Evolutionary conservation across 2,113 vertebrate species (phyloP).

Genomic region (Xenopus tropicalis): DNA sequence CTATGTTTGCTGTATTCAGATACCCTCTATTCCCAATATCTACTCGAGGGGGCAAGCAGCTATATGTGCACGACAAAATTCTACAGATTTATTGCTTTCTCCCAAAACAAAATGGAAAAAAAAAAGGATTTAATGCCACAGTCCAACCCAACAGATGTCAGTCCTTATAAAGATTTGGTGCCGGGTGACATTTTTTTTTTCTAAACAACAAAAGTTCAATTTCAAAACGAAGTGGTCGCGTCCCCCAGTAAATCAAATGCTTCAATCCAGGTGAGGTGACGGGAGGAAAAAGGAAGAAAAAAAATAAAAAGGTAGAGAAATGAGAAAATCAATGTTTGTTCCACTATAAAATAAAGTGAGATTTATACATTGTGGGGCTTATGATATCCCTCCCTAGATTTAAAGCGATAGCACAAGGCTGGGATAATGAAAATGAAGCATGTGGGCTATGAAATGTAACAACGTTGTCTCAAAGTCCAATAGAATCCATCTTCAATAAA

Average conservation of each 20-base stretch:
- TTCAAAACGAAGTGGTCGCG: slow-evolving; percentile 45
- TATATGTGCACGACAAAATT: too few relatives aligned
- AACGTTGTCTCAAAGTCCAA: slow-evolving; percentile 7
- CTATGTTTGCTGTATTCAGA: too few relatives aligned
- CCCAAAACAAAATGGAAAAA: too few relatives aligned
- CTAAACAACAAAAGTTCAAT: slow-evolving; percentile 23
- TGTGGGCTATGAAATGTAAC: neutral
- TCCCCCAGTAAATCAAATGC: slow-evolving; percentile 70
- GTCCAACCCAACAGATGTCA: neutral
- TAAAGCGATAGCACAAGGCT: slow-evolving; percentile 32
- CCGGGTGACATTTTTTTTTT: slow-evolving; percentile 17
- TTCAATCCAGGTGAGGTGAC: slow-evolving; percentile 61
- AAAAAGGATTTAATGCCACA: neutral
- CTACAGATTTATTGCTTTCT: too few relatives aligned
- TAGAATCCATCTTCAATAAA: slow-evolving; percentile 27
- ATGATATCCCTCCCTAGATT: slow-evolving; percentile 27
- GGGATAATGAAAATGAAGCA: slow-evolving; percentile 33
- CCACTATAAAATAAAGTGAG: slow-evolving; percentile 70
- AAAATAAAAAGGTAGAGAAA: slow-evolving; percentile 55
- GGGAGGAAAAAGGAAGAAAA: slow-evolving; percentile 40
- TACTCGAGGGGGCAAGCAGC: too few relatives aligned
- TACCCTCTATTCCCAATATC: too few relatives aligned
- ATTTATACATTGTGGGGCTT: slow-evolving; percentile 53
- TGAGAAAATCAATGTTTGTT: slow-evolving; percentile 72
- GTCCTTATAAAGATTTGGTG: slow-evolving; percentile 10